Evolutionary conservation across 2,113 vertebrate species (phyloP), one percentile per base, ranked within the genome.

Genomic region (Hyla sarda): DNA sequence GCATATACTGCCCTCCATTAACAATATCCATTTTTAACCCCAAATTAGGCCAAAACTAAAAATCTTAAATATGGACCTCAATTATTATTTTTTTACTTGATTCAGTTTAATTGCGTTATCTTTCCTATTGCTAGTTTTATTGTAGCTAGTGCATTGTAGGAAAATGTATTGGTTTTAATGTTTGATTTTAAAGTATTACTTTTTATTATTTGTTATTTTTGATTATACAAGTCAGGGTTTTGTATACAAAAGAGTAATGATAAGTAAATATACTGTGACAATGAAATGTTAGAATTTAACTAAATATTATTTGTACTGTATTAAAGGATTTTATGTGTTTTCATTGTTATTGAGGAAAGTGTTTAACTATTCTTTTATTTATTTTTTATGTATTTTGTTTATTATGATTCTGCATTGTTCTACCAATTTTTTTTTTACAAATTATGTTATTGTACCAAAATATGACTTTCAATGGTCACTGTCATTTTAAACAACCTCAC

Each of bases 31-130:
- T 91, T 91, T 91, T 92, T 92, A 90, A 91, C 91, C 91, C 89
- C 88, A 92, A 91, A 87, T 89, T 88, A 89, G 83, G 88, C 89
- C 91, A 67, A 91, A 91, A 90, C 89, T 89, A 89, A 28, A 1
- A 58, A 21, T 37, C 12, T 21, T 19, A 8, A 37, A 45, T 80
- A n/a, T 25, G 41, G 25, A 41, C 37, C 28, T 37, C 2, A 23
- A 21, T 79, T 79, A 34, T 54, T 34, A 58, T 14, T 19, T 11
- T 54, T n/a, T n/a, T n/a, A n/a, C n/a, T n/a, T n/a, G n/a, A 56
- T 67, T 67, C 47, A 19, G 6, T 21, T 45, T 62, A 25, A 25
- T 25, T 25, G 12, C 3, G 12, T 65, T 30, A 30, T 10, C 28
- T 28, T 65, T 30, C 0, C 3, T 65, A 28, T 62, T 62, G 21